Evolutionary conservation across 2,113 vertebrate species (phyloP).

Genomic region (Chamaea fasciata): DNA sequence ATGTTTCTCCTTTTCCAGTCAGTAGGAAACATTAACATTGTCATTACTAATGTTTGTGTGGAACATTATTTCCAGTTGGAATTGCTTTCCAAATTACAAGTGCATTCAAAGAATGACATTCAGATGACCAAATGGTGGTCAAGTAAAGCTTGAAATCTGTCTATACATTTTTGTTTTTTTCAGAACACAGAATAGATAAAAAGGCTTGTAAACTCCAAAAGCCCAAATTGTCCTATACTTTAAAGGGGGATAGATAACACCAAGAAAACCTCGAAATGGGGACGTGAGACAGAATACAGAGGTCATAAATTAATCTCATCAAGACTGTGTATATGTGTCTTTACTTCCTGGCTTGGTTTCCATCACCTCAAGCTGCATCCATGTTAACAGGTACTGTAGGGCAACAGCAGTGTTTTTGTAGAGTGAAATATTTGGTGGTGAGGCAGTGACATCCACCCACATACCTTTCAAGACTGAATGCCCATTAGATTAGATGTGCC

Average conservation of each 20-base stretch:
- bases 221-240: not conserved
- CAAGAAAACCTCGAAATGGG: not conserved
- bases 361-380: not conserved
- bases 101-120: not conserved
- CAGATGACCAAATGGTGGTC: not conserved
- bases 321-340: not conserved
- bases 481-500: not conserved
- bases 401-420: not conserved
- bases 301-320: not conserved
- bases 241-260: not conserved
- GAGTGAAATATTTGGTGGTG: not conserved
- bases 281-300: not conserved
- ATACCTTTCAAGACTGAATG: not conserved
- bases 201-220: not conserved
- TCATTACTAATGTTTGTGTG: not conserved
- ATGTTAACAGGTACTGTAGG: not conserved
- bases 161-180: not conserved
- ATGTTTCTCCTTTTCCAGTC: not conserved
- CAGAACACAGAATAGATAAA: not conserved
- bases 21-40: not conserved
- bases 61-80: not conserved
- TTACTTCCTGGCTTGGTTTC: not conserved
- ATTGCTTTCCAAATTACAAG: not conserved
- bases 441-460: not conserved
- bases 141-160: not conserved